Base-by-base conservation (phyloP, 2,888 invertebrate species). In the Erynnis tages region DNA sequence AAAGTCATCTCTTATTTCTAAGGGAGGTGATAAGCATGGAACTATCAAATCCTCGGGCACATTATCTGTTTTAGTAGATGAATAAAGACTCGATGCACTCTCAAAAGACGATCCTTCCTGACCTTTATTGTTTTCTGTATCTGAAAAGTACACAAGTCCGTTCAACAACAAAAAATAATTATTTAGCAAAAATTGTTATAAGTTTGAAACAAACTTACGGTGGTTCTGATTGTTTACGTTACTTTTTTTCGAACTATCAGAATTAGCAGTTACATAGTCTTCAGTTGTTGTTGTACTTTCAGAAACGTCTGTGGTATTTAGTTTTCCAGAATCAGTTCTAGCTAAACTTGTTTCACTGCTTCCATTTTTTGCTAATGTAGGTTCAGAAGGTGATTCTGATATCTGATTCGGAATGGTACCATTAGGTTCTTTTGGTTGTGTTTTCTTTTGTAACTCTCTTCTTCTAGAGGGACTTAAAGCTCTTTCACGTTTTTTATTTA, bases 101-200 rank as follows among this genome's bases (percentile, higher is more conserved):
- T 96, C 96, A 77, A 96, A 95, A n/a, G 96, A 96, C 59, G 95
- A 95, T 17, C 95, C 95, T 56, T 94, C 95, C 69, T 93, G 93
- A 2, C 85, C 66, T 67, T 91, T 92, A 57, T 91, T 91, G 60
- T 90, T 91, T 79, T 90, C 92, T 66, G 76, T 90, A 82, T 80
- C 91, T 92, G 62, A 74, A 74, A 90, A 55, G 17, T 10, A 10
- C 0, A 19, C 1, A 29, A 30, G 46, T 16, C 41, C 21, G 30
- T 40, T 43, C 8, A 41, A 41, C 17, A 14, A 30, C 53, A 16
- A 30, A 13, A 30, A 27, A 43, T 14, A 49, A 32, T 41, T 29
- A 37, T 21, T 1, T 13, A 7, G 45, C 27, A 11, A 44, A 30
- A 38, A 5, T 6, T 5, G 13, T 35, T 14, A 7, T 27, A 27